Evolutionary conservation across 2,888 invertebrate species (phyloP), one percentile per base, ranked within the genome.

Genomic region (Drosophila phalerata): DNA sequence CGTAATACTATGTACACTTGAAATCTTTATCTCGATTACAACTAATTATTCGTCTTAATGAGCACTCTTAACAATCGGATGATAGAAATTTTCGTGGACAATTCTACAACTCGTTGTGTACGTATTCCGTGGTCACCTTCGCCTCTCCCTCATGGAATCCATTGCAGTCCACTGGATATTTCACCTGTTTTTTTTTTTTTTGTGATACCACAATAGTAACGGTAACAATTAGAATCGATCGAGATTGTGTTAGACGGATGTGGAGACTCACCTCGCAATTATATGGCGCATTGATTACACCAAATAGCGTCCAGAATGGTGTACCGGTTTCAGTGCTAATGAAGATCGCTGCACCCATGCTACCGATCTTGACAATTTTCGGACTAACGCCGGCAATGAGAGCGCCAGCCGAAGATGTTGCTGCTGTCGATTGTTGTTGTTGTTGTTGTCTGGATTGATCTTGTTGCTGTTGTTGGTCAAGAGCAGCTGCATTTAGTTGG

Each of bases 101-200:
- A 70, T 71, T 49, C 48, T 95, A 97, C 92, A 97, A 94, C 93
- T 97, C 97, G 91, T 94, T 97, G 92, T 97, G 97, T 85, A 95
- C 94, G 70, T 96, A 96, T 93, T 97, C 97, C 49, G 96, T 97
- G 62, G 96, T 97, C 30, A 96, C 96, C 93, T 95, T 95, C 47
- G 95, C 92, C 92, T 97, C 97, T 91, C 97, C 97, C 89, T 96
- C 95, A 91, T 97, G 97, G 94, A 97, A 97, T 1, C 95, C 95
- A 28, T 94, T 94, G 87, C 97, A 97, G 81, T 96, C 95, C 0
- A 95, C 95, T 51, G 95, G 95, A 90, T 96, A 92, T 73, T 91
- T 91, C 48, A 79, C 85, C 92, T 92, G 76, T 19, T 40, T 11
- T 15, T 49, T 5, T 19, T 28, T 55, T 5, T n/a, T 17, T 40